phyloP scores from a whole-genome alignment of 1,140 invertebrate species.

The Brachystomella parvula region DNA sequence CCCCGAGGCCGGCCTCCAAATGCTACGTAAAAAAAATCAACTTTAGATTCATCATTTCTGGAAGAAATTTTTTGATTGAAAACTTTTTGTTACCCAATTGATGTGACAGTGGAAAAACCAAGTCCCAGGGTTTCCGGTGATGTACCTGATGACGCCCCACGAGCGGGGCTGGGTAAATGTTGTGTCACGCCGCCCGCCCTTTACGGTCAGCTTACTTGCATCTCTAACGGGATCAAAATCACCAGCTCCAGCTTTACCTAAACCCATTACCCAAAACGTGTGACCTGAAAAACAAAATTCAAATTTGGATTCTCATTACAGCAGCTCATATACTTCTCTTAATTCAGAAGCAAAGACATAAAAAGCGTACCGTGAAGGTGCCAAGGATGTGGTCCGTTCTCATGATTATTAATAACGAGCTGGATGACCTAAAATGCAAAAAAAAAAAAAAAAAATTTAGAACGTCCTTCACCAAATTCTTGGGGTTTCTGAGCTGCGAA shows the following conservation, averaged over 20 bases:
- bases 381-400: constrained; percentile 10
- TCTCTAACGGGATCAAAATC: background rate
- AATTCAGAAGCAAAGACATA: background rate
- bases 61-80: background rate
- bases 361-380: constrained; percentile 16
- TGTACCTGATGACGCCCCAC: constrained; percentile 5
- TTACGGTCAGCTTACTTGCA: background rate
- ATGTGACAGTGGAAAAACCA: constrained; percentile 17
- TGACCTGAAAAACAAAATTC: constrained; percentile 1
- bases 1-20: background rate
- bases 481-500: background rate
- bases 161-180: background rate
- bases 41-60: background rate
- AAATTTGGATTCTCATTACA: background rate
- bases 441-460: background rate
- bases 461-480: background rate
- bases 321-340: background rate
- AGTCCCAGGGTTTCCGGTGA: constrained; percentile 11
- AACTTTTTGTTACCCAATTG: background rate
- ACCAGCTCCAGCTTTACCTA: background rate
- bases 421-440: constrained; percentile 8
- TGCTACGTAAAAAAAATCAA: constrained; percentile 1
- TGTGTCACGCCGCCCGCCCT: constrained; percentile 9
- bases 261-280: constrained; percentile 19
- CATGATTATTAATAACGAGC: constrained; percentile 18